phyloP scores from a whole-genome alignment of 2,113 vertebrate genomes.

The Ranitomeya imitator region DNA sequence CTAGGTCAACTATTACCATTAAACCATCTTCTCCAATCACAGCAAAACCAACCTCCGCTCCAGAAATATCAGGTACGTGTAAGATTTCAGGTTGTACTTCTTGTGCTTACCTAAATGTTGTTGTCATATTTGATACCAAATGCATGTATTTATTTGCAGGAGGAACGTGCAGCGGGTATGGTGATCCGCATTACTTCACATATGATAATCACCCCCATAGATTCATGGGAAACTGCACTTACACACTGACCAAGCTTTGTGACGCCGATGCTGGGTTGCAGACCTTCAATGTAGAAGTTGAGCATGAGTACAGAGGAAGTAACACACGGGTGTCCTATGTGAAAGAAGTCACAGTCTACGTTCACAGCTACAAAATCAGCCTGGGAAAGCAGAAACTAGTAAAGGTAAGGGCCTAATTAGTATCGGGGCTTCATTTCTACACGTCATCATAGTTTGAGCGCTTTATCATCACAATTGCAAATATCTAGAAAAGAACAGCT shows the following conservation, averaged over 20 bases:
- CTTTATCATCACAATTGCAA: too few species aligned
- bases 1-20: background rate
- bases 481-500: too few species aligned
- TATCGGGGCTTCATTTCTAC: background rate
- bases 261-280: constrained; percentile 33
- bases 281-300: constrained; percentile 60
- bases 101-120: background rate
- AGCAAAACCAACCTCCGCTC: constrained; percentile 10
- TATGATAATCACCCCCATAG: constrained; percentile 53
- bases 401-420: background rate
- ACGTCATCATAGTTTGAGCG: background rate
- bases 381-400: constrained; percentile 40
- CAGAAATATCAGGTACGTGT: constrained; percentile 13
- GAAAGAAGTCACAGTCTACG: constrained; percentile 46
- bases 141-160: constrained; percentile 22
- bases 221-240: constrained; percentile 61
- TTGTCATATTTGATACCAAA: background rate
- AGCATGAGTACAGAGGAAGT: constrained; percentile 55
- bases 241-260: constrained; percentile 58
- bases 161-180: constrained; percentile 49
- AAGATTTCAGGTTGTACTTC: background rate
- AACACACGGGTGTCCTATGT: constrained; percentile 58
- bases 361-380: constrained; percentile 56
- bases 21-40: background rate
- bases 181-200: constrained; percentile 58